Evolutionary conservation across 2,113 vertebrate species (phyloP).

Genomic region (Chlorodrepanis virens): DNA sequence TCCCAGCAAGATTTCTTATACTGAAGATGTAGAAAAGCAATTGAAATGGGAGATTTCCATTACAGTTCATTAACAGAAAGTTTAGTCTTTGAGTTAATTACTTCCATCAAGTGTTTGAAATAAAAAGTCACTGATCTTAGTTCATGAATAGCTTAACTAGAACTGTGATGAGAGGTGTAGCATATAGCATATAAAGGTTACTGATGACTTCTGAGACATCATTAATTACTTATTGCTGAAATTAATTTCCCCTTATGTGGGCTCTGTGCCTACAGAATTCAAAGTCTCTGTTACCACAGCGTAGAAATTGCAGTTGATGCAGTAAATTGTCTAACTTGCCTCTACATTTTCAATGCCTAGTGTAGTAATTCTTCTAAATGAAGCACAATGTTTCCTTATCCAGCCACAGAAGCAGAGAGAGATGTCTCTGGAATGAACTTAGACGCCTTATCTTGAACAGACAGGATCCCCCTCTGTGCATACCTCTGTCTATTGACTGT

Average conservation of each 20-base stretch:
- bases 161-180: neutral
- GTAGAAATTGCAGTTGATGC: neutral
- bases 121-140: neutral
- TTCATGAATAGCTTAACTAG: neutral
- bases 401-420: neutral
- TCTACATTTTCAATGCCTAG: neutral
- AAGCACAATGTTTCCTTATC: neutral
- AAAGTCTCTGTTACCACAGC: neutral
- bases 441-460: conserved; percentile 5
- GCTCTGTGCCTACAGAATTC: neutral
- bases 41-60: neutral
- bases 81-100: neutral
- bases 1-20: neutral
- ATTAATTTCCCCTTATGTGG: neutral
- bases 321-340: neutral
- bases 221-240: neutral
- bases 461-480: neutral
- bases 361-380: neutral
- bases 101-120: neutral
- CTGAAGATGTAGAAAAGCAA: neutral
- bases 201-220: neutral
- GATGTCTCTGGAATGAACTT: neutral
- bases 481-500: conserved; percentile 28
- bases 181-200: conserved; percentile 11
- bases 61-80: neutral